These are phyloP conservation scores for Cassiopea xamachana DNA, from an alignment of 30 jellyfish, hydroid and myxozoan species.

Conservation along the genomic window DNA sequence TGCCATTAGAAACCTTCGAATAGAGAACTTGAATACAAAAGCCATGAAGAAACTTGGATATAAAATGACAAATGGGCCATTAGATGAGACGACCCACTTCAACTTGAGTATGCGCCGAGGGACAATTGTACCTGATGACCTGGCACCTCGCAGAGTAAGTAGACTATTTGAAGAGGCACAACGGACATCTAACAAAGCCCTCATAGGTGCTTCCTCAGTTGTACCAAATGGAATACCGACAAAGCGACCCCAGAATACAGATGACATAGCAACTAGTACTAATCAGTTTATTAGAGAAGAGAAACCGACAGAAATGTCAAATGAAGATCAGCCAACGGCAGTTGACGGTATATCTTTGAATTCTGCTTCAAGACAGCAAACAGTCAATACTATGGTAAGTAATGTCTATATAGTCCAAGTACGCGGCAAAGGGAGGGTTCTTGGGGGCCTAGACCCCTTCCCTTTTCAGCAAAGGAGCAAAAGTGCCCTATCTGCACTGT, in stretches of 20 bases:
- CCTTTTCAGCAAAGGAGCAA: too few species aligned
- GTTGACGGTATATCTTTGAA: slow-evolving; percentile 44
- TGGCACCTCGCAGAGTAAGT: slow-evolving; percentile 66
- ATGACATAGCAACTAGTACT: slow-evolving; percentile 35
- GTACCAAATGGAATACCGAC: slow-evolving; percentile 69
- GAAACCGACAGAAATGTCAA: not conserved
- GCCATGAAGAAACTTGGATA: slow-evolving; percentile 92
- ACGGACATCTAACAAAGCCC: slow-evolving; percentile 15
- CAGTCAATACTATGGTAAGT: slow-evolving; percentile 62
- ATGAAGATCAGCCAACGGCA: slow-evolving; percentile 55
- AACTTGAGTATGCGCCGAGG: slow-evolving; percentile 81
- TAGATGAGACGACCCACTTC: slow-evolving; percentile 73
- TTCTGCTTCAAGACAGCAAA: not conserved
- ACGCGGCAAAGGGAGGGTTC: not conserved
- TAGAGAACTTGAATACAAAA: slow-evolving; percentile 83
- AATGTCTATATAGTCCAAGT: not conserved
- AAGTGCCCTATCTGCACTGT: too few species aligned
- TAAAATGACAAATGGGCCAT: slow-evolving; percentile 77
- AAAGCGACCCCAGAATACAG: slow-evolving; percentile 39
- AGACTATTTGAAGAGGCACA: slow-evolving; percentile 60
- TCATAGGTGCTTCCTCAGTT: slow-evolving; percentile 45
- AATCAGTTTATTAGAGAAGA: slow-evolving; percentile 36
- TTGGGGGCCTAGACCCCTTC: too few species aligned
- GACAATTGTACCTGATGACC: slow-evolving; percentile 83
- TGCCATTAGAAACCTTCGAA: slow-evolving; percentile 79